Evolutionary conservation across 2,888 invertebrate species (phyloP).

Genomic region (Dicyrtomina minuta): DNA sequence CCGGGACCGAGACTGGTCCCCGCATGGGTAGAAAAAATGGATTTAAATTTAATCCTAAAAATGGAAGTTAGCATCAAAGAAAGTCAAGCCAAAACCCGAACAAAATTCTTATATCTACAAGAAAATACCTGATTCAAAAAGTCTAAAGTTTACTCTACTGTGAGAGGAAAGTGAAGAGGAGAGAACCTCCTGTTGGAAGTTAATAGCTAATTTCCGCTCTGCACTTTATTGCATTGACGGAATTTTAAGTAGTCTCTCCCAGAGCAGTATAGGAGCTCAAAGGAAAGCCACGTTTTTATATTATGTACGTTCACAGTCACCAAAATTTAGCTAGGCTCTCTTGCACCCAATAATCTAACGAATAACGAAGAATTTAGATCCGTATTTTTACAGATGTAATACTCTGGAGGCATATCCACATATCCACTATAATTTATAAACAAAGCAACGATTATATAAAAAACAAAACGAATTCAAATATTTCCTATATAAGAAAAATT

Average conservation of each 20-base stretch:
- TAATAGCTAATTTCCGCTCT: slow-evolving; percentile 25
- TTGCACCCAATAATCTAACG: too few relatives aligned
- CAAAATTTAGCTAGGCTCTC: too few relatives aligned
- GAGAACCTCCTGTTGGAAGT: slow-evolving; percentile 18
- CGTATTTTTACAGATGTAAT: too few relatives aligned
- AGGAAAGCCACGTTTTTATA: too few relatives aligned
- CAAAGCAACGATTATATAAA: too few relatives aligned
- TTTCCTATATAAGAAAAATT: too few relatives aligned
- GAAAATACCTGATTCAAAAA: not conserved
- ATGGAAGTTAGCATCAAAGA: not conserved
- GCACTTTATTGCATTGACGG: not conserved
- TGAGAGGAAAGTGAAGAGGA: not conserved
- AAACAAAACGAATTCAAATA: too few relatives aligned
- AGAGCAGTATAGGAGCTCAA: not conserved
- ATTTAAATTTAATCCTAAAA: not conserved
- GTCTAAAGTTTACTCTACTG: not conserved
- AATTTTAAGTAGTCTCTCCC: not conserved
- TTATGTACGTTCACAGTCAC: too few relatives aligned
- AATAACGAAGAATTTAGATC: too few relatives aligned
- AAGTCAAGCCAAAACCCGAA: not conserved
- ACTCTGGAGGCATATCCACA: too few relatives aligned
- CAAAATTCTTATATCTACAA: not conserved
- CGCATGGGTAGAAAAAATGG: not conserved
- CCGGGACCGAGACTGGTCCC: not conserved
- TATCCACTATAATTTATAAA: too few relatives aligned